A percentile compares a stretch with the other conserved stretches of the same genome.
Evolutionary conservation across 1,140 invertebrate genomes (phyloP).

Genomic region (Oedothorax gibbosus): DNA sequence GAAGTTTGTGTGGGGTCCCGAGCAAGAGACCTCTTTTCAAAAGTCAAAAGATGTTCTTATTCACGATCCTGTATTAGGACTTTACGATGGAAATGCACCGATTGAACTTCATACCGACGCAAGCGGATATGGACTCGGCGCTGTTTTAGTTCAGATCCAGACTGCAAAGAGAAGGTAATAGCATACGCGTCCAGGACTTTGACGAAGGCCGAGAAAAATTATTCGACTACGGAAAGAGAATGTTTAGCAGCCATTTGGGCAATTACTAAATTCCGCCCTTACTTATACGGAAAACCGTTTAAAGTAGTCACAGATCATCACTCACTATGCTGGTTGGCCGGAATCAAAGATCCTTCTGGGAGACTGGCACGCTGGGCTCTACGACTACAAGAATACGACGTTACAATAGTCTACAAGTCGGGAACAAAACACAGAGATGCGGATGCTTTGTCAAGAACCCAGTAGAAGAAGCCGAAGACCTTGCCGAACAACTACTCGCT

Average conservation of each 20-base stretch:
- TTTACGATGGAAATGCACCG: not conserved
- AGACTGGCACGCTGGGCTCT: not conserved
- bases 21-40: not conserved
- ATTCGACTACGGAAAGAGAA: too few relatives aligned
- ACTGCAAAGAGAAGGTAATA: not conserved
- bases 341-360: not conserved
- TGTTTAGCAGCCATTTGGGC: too few relatives aligned
- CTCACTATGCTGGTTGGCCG: not conserved
- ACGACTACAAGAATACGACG: not conserved
- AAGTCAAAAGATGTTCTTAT: not conserved
- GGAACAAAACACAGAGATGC: not conserved
- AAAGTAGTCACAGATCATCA: not conserved
- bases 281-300: not conserved
- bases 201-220: too few relatives aligned
- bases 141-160: conserved; percentile 8
- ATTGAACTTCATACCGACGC: conserved; percentile 2
- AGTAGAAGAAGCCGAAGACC: not conserved
- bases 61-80: not conserved
- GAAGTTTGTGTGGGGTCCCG: not conserved
- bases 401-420: not conserved
- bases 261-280: too few relatives aligned
- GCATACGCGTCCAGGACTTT: too few relatives aligned
- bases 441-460: not conserved
- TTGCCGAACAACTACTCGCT: too few relatives aligned
- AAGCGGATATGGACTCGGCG: not conserved